Evolutionary conservation across 1,140 invertebrate genomes (phyloP).

Genomic region (Drosophila oshimai): DNA sequence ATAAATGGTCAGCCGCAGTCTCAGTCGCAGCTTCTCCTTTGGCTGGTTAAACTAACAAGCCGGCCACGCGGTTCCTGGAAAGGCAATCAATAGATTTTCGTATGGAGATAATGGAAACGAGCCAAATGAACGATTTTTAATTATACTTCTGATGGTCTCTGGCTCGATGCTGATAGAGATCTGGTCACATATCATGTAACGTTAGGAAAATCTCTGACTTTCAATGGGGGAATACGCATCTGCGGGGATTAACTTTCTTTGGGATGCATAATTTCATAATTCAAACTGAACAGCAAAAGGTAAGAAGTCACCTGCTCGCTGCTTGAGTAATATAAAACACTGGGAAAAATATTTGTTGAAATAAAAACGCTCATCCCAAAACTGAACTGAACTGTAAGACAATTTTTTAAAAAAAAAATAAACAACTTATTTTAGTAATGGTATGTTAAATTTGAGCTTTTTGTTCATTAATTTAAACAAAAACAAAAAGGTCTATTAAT

Average conservation of each 20-base stretch:
- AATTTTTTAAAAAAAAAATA: too few relatives aligned
- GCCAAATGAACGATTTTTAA: constrained; percentile 71
- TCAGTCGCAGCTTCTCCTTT: neutral
- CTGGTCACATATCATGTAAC: constrained; percentile 55
- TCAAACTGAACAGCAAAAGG: constrained; percentile 34
- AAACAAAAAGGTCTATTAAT: too few relatives aligned
- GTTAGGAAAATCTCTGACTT: constrained; percentile 24
- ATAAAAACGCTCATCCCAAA: too few relatives aligned
- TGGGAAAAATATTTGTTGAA: neutral
- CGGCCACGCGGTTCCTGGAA: constrained; percentile 47
- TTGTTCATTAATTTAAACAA: too few relatives aligned
- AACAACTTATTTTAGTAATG: too few relatives aligned
- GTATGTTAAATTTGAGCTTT: too few relatives aligned
- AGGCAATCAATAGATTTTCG: constrained; percentile 63
- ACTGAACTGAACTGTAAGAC: too few relatives aligned
- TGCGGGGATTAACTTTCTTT: constrained; percentile 20
- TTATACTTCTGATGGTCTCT: constrained; percentile 35
- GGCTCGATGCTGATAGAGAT: constrained; percentile 49
- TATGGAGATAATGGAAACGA: constrained; percentile 23
- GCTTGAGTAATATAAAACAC: neutral
- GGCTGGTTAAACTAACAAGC: constrained; percentile 66
- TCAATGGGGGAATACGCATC: constrained; percentile 18
- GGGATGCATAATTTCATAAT: constrained; percentile 61
- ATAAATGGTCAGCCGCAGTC: constrained; percentile 44
- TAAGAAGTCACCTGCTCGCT: constrained; percentile 51